Base-by-base conservation (phyloP, 2,888 invertebrate genomes). In the Autographa gamma region DNA sequence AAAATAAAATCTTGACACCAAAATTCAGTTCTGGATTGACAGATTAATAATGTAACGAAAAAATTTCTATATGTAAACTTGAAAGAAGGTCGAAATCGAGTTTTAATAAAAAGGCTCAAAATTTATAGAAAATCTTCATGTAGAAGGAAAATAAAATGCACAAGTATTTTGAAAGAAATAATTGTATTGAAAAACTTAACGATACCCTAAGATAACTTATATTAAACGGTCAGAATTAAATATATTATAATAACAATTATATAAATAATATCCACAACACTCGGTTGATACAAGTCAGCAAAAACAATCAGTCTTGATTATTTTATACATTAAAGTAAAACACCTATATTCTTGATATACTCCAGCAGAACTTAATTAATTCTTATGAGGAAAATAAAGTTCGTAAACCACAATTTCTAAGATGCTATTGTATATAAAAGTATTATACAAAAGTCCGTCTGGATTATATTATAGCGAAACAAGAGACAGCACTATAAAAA, bases 201-300 rank as follows among this genome's bases (percentile, higher is more conserved):
- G 43, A 61, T 60, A 43, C 25, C 7, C 16, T 25, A 25, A 41
- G 2, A 54, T 14, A 56, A 63, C 66, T 31, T 72, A 76, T 25
- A 41, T 19, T 56, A n/a, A n/a, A 6, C n/a, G n/a, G 8, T 48
- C 48, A 48, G n/a, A 48, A 48, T 48, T 48, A n/a, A 48, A 48
- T 48, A 48, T 43, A 16, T 43, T 16, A 5, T 43, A 43, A 43
- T 16, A 16, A 43, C 48, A 48, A n/a, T 48, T 63, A 14, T 38
- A 66, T 66, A 76, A 77, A 76, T 77, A 71, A 71, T 32, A 71
- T 71, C n/a, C 54, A 64, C 19, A 62, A 62, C n/a, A 62, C 18
- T 25, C 11, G 19, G 4, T 19, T 19, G 18, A 19, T 18, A 52
- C 5, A 60, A 3, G 56, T 41, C 41, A 64, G 56, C 32, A 62